phyloP scores from a whole-genome alignment of 2,888 invertebrate genomes.

The Agelastica alni region DNA sequence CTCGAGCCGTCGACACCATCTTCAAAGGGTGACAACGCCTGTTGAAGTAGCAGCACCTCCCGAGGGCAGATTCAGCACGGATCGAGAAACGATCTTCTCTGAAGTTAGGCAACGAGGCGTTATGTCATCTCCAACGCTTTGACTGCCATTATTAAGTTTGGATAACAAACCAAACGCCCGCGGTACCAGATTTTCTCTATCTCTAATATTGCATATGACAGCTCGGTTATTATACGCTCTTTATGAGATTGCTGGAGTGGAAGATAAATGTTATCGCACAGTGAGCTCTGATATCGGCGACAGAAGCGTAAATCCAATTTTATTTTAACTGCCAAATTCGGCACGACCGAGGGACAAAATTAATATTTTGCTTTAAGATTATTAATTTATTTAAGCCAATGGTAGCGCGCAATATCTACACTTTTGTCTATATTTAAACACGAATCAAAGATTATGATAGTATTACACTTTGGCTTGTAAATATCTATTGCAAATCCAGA shows the following conservation, averaged over 20 bases:
- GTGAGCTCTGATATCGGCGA: neutral
- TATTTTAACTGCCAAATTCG: slow-evolving; percentile 5
- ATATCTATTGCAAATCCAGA: too few relatives aligned
- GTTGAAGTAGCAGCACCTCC: slow-evolving; percentile 16
- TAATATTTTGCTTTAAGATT: too few relatives aligned
- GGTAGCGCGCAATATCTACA: too few relatives aligned
- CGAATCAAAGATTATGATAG: too few relatives aligned
- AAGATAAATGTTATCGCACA: slow-evolving; percentile 30
- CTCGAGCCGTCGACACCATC: slow-evolving; percentile 8
- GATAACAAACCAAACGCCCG: slow-evolving; percentile 55
- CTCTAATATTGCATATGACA: slow-evolving; percentile 48
- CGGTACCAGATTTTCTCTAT: slow-evolving; percentile 40
- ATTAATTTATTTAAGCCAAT: too few relatives aligned
- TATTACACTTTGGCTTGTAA: too few relatives aligned
- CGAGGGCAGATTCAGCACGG: slow-evolving; percentile 14
- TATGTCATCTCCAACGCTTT: slow-evolving; percentile 33
- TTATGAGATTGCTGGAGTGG: slow-evolving; percentile 27
- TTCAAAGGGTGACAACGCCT: slow-evolving; percentile 7
- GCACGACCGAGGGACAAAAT: too few relatives aligned
- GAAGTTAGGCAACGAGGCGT: slow-evolving; percentile 35
- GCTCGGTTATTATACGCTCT: slow-evolving; percentile 42
- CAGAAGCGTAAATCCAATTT: slow-evolving; percentile 14
- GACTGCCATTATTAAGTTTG: slow-evolving; percentile 56
- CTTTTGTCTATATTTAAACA: too few relatives aligned
- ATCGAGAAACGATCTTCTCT: slow-evolving; percentile 23